Evolutionary conservation across 2,888 invertebrate genomes (phyloP).

Genomic region (Sinelater perroti): DNA sequence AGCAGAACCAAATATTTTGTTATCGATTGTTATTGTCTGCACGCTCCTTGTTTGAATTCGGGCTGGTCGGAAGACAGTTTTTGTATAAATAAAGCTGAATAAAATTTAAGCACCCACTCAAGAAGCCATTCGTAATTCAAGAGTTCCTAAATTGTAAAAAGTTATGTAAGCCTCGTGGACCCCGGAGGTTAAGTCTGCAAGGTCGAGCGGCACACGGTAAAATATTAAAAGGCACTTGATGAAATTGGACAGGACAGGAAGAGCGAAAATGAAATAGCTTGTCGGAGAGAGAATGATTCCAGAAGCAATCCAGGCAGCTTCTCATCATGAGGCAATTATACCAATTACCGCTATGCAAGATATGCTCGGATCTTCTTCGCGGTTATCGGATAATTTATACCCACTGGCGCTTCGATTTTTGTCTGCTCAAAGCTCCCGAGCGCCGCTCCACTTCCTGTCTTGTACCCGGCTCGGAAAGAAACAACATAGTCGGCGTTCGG

Average conservation of each 20-base stretch:
- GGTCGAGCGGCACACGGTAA: slow-evolving; percentile 44
- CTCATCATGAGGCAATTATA: slow-evolving; percentile 51
- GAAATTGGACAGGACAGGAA: slow-evolving; percentile 47
- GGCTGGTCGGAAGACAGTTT: too few relatives aligned
- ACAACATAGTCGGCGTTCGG: slow-evolving; percentile 28
- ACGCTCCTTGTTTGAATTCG: too few relatives aligned
- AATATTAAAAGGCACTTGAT: slow-evolving; percentile 52
- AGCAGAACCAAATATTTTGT: too few relatives aligned
- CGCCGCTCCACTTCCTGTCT: too few relatives aligned
- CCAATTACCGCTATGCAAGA: slow-evolving; percentile 49
- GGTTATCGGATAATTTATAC: slow-evolving; percentile 46
- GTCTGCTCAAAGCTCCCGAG: slow-evolving; percentile 23
- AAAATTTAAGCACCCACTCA: slow-evolving; percentile 6
- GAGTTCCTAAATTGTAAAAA: slow-evolving; percentile 43
- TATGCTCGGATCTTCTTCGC: slow-evolving; percentile 43
- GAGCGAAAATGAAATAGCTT: slow-evolving; percentile 50
- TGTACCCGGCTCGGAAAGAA: too few relatives aligned
- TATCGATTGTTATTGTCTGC: too few relatives aligned
- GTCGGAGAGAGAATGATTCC: slow-evolving; percentile 48
- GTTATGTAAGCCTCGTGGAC: slow-evolving; percentile 45
- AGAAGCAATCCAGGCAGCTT: slow-evolving; percentile 46
- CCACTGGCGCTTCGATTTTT: slow-evolving; percentile 37
- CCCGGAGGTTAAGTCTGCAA: slow-evolving; percentile 45
- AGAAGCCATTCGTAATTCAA: slow-evolving; percentile 31
- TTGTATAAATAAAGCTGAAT: slow-evolving; percentile 9